Base-by-base conservation (phyloP, 2,888 invertebrate genomes). In the Drosophila algonquin region DNA sequence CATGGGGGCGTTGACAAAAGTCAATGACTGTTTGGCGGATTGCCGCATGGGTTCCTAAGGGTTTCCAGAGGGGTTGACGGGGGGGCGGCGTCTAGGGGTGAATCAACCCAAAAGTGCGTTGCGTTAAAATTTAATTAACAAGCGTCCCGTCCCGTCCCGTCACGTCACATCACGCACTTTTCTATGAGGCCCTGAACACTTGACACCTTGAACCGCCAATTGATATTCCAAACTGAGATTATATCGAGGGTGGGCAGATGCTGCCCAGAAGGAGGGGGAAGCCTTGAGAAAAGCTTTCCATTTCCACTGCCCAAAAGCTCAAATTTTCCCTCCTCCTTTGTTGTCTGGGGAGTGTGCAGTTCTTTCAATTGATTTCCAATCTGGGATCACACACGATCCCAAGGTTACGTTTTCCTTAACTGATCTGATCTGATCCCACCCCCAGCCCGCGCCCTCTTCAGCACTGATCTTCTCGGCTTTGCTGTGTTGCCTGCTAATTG, bases 41-140 rank as follows among this genome's bases (percentile, higher is more conserved):
- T 40, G 40, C 7, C 40, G 40, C 40, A 40, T 40, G n/a, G 14
- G 40, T 12, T 3, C 1, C 27, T 5, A 24, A 32, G 40, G 6
- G 40, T 7, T 2, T 30, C 8, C 8, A 7, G 30, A 8, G 7
- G 14, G 14, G 2, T 1, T 8, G 30, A 30, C 24, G 12, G 14
- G 1, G 35, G 40, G 14, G n/a, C n/a, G 14, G 40, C 2, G 2
- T n/a, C 14, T 7, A 7, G 40, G 40, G 53, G 58, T 48, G 47
- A 48, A 67, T 35, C 69, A 52, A 62, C 73, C 69, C 78, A 75
- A 71, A 40, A 80, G 80, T 65, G 70, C 65, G 83, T 75, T 82
- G 80, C 83, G 80, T 76, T 86, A 74, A 86, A 86, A 77, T 82
- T 69, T 80, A 82, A 82, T 81, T 86, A 86, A 86, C 60, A 73